A percentile compares a stretch with the other conserved stretches of the same genome.
Conservation (phyloP, 2,797 vertebrate species). For the Argya squamiceps region DNA sequence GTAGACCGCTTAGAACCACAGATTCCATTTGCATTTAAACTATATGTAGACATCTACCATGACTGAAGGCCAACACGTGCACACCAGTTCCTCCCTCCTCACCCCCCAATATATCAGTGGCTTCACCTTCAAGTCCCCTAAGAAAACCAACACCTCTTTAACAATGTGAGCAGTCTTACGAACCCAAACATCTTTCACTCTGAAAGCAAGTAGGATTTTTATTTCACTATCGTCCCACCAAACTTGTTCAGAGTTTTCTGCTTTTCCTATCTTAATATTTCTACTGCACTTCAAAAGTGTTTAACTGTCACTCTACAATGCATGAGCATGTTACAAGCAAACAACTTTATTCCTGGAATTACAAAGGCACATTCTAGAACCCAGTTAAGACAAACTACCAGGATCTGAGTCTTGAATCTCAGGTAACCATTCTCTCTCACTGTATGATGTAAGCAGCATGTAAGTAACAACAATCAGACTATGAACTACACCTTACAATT, state of each 20-base stretch:
- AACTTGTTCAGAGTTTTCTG: neutral
- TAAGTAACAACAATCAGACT: neutral
- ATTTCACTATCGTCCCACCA: rapidly evolving
- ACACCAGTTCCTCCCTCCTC: neutral
- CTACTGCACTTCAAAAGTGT: neutral
- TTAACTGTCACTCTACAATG: neutral
- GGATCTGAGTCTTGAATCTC: neutral
- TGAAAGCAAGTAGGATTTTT: neutral
- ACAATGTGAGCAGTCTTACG: rapidly evolving
- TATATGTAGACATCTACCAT: neutral
- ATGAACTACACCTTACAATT: neutral
- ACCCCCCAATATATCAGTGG: neutral
- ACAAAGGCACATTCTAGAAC: neutral
- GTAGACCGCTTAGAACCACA: neutral
- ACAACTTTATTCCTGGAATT: neutral
- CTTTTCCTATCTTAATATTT: neutral
- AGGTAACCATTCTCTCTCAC: neutral
- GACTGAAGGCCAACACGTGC: neutral
- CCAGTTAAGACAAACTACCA: neutral
- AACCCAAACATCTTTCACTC: neutral
- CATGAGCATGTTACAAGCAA: neutral
- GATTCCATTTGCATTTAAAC: neutral
- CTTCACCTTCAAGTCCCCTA: neutral
- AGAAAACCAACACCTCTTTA: neutral
- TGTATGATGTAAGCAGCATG: neutral